A percentile compares a stretch with the other conserved stretches of the same genome.
These are phyloP conservation scores for Struthio camelus DNA, from an alignment of 2,113 vertebrate genomes.

Conservation along the genomic window DNA sequence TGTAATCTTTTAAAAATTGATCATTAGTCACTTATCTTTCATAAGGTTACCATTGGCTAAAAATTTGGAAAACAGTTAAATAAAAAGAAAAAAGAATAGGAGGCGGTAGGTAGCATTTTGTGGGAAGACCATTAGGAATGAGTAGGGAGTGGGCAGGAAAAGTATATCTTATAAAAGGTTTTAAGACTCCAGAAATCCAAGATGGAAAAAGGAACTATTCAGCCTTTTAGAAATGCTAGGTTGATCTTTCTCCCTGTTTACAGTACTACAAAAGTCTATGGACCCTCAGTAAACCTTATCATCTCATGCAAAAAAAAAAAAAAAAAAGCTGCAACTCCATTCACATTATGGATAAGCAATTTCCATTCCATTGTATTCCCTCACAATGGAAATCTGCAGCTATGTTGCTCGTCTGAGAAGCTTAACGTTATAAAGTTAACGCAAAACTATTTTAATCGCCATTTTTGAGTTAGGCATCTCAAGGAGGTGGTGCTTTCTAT, in stretches of 20 bases:
- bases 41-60: slow-evolving; percentile 39
- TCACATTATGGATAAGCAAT: not conserved
- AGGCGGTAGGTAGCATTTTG: not conserved
- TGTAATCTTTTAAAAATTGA: slow-evolving; percentile 64
- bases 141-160: not conserved
- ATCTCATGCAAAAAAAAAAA: not conserved
- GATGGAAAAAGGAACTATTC: not conserved
- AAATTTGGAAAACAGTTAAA: slow-evolving; percentile 58
- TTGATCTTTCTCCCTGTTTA: not conserved
- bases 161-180: not conserved
- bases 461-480: not conserved
- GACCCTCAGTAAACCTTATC: not conserved
- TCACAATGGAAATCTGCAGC: not conserved
- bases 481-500: not conserved
- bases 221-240: not conserved
- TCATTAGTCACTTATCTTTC: slow-evolving; percentile 60
- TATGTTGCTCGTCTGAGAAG: not conserved
- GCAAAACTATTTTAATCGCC: not conserved
- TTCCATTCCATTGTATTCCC: not conserved
- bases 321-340: not conserved
- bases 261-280: not conserved
- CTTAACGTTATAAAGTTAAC: not conserved
- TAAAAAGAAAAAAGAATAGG: slow-evolving; percentile 2
- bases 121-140: not conserved
- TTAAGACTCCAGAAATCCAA: not conserved